Base-by-base conservation (phyloP, 1,140 invertebrate genomes). In the Saccostrea glomerata region DNA sequence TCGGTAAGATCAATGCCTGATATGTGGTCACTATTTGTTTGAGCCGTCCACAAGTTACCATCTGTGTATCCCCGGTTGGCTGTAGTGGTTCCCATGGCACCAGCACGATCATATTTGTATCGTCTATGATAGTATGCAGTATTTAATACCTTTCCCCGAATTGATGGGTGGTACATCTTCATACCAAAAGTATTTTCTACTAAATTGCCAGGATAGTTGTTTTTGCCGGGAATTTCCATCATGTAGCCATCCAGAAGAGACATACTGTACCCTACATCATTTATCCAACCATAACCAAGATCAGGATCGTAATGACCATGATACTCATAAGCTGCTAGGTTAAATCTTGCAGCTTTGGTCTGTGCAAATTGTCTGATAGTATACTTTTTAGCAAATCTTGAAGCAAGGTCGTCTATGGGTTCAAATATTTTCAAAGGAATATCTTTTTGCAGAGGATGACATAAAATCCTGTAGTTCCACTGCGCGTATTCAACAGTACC, bases 381-480 rank as follows among this genome's bases (percentile, higher is more conserved):
- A 25, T 66, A 60, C 13, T 85, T 88, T 60, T 60, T 86, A 1
- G 88, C 63, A 85, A 94, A 40, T 70, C 92, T 86, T 0, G 87
- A 66, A 12, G 82, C 84, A 15, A 94, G 73, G 56, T 94, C 93
- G 86, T 94, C 92, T 0, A 92, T 88, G 56, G 90, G 90, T 66
- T 86, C 60, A 36, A 94, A 85, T 25, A 91, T 82, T 58, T 86
- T 85, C 25, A 89, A 85, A 11, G 87, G 89, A 9, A 92, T 63
- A 20, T 91, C 77, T 7, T 82, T n/a, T 82, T 89, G 90, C 9
- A 93, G 63, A 20, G 93, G 93, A 87, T 94, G 91, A 73, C 93
- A 94, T 1, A 92, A 70, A 25, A 94, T 93, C 66, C 93, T 89
- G 87, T 94, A 94, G 89, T 93, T 93, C 93, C 93, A 94, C 90